phyloP scores from a whole-genome alignment of 2,797 vertebrate genomes.

The Rhinatrema bivittatum region DNA sequence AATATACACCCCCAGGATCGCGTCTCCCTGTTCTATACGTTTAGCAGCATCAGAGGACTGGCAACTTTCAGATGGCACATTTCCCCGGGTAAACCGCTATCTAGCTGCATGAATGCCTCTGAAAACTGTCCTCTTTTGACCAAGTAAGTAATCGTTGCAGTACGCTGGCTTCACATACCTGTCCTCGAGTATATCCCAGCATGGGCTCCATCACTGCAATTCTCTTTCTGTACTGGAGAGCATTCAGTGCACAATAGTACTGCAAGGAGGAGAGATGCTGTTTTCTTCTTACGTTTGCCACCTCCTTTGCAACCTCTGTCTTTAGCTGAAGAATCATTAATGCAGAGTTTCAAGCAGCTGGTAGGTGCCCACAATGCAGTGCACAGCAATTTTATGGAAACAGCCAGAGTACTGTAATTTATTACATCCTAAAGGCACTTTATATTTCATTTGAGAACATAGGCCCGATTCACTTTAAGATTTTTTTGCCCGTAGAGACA shows the following conservation, averaged over 20 bases:
- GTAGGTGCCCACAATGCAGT: too few species aligned
- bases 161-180: constrained; percentile 56
- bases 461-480: too few species aligned
- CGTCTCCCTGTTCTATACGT: too few species aligned
- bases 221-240: constrained; percentile 89
- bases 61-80: too few species aligned
- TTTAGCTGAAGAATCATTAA: constrained; percentile 63
- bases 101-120: too few species aligned
- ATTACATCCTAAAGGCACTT: too few species aligned
- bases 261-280: constrained; percentile 92
- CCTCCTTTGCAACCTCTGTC: constrained; percentile 79
- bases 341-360: background rate
- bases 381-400: background rate
- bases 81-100: too few species aligned
- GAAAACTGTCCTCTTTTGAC: too few species aligned
- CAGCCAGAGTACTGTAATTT: background rate
- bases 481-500: too few species aligned
- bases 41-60: too few species aligned
- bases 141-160: background rate
- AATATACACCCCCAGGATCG: too few species aligned
- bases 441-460: too few species aligned
- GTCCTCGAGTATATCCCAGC: constrained; percentile 84
- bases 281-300: constrained; percentile 83
- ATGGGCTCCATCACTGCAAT: constrained; percentile 91
- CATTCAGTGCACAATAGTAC: constrained; percentile 93